These are phyloP conservation scores for Microcebus murinus DNA, from an alignment of 2,113 vertebrate species.

Conservation along the genomic window DNA sequence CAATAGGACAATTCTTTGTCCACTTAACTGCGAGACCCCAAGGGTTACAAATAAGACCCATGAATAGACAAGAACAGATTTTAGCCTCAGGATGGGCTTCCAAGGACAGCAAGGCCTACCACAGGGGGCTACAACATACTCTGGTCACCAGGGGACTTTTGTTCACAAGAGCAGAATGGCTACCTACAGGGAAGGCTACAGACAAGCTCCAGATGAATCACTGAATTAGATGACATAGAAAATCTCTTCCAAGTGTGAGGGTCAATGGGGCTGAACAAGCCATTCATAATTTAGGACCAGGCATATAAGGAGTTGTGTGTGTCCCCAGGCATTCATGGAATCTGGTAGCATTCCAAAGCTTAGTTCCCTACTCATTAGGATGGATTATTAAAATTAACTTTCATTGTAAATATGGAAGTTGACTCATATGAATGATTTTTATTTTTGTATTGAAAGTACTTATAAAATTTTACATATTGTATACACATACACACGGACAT, in stretches of 20 bases:
- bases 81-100: not conserved
- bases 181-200: not conserved
- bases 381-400: not conserved
- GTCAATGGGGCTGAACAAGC: slow-evolving; percentile 42
- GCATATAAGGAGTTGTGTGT: not conserved
- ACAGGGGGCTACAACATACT: not conserved
- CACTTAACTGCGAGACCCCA: not conserved
- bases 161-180: slow-evolving; percentile 10
- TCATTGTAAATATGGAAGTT: not conserved
- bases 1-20: not conserved
- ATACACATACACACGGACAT: not conserved
- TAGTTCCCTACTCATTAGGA: not conserved
- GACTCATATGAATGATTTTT: not conserved
- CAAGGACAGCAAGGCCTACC: not conserved
- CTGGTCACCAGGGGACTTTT: not conserved
- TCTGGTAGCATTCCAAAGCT: not conserved
- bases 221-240: slow-evolving; percentile 43
- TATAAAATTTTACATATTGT: not conserved
- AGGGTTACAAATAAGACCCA: not conserved
- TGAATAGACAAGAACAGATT: not conserved
- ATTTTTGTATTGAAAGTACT: not conserved
- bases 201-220: not conserved
- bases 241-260: slow-evolving; percentile 36
- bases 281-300: slow-evolving; percentile 53
- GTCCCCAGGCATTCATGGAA: not conserved